Evolutionary conservation across 1,140 invertebrate species (phyloP), one percentile per base, ranked within the genome.

Genomic region (Phenacoccus solenopsis): DNA sequence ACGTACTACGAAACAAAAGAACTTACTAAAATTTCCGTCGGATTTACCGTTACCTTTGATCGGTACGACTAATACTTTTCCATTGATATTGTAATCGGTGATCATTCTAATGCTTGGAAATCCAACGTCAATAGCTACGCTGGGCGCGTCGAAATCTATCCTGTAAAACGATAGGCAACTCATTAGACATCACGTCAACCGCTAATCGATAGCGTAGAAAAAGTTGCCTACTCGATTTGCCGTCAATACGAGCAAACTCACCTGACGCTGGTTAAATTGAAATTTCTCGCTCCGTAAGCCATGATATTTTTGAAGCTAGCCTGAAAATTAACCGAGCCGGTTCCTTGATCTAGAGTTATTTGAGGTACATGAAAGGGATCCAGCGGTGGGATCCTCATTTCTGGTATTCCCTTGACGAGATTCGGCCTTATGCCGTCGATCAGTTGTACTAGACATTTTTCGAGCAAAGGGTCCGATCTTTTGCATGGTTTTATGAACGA

Each of bases 11-110:
- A 13, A n/a, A 49, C 38, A 13, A 49, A 49, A 49, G 13, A 24
- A 73, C 73, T 74, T 70, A 74, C 73, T 71, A 16, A 73, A 70
- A 68, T 74, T 74, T 68, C 72, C 72, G 61, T 28, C 49, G 32
- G 61, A 70, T 32, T 72, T 70, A 1, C 72, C 72, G 28, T 74
- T 72, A 16, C 72, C 72, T 67, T 56, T 70, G 24, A 74, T 74
- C 20, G 73, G 73, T 9, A 74, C 24, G 5, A 72, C 28, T 10
- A 74, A 64, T 12, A 73, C 68, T 71, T 72, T 67, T 1, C 73
- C 73, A 38, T 72, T 68, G n/a, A 74, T 57, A 16, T 70, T 71
- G 27, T 72, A 73, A 20, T 67, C 67, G 9, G 67, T 69, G 22
- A 59, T 61, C n/a, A 73, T 69, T 59, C 22, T 71, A 28, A 71